Evolutionary conservation across 30 jellyfish, hydroid and myxozoan species (phyloP), one percentile per base, ranked within the genome.

Genomic region (Sanderia malayensis): DNA sequence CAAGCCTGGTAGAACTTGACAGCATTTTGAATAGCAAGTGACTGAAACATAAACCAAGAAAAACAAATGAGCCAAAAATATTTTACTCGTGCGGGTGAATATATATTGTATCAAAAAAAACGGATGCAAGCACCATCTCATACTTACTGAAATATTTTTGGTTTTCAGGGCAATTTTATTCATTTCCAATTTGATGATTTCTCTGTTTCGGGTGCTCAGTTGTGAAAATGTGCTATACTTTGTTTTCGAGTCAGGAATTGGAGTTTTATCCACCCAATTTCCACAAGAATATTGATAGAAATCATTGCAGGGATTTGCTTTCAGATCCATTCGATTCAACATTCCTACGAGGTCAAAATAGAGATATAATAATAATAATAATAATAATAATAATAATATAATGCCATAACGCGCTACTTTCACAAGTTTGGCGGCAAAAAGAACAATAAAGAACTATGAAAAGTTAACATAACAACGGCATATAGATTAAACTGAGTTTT

Each of bases 261-360:
- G 86, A 7, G 94, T 75, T 34, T 55, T 79, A 53, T 92, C 87
- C 13, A 92, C 85, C 98, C 98, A 92, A 7, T 93, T 93, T 8
- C 98, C 98, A 46, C 98, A 92, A 0, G 98, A 83, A 44, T 83
- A 92, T 69, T 92, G 94, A 52, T 92, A 92, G 61, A 92, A 92
- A 67, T 92, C 93, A 1, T 92, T 53, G 69, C 98, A 92, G 0
- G 98, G 98, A 31, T 85, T 68, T 21, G 84, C 93, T 15, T 63
- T 62, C 49, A 33, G 34, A 60, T 92, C 85, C 98, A 92, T 92
- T 29, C 92, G 68, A 71, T 85, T 73, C 24, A 84, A 68, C 9
- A 92, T 87, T 6, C 92, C 98, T 92, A 65, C 31, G 55, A 53
- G 32, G 31, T 15, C 8, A 53, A 61, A 44, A 44, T 41, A 6